A percentile compares a stretch with the other conserved stretches of the same genome.
phyloP scores from a whole-genome alignment of 2,888 invertebrate species.

The Seira musarum region DNA sequence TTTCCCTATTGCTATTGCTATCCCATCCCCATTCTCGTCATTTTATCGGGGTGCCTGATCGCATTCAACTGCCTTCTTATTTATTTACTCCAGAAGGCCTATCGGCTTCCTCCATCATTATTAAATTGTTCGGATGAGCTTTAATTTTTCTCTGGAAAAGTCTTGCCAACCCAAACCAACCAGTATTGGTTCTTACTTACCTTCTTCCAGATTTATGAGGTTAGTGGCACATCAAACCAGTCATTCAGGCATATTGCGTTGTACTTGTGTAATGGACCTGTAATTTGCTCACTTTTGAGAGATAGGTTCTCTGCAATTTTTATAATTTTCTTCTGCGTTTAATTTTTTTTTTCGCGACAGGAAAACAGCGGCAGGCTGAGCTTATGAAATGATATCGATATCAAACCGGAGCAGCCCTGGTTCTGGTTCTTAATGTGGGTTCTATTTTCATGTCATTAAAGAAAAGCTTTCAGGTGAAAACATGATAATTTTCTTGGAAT shows the following conservation, averaged over 20 bases:
- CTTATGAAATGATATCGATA: constrained; percentile 11
- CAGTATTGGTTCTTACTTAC: background rate
- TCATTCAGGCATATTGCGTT: too few species aligned
- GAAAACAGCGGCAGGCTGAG: background rate
- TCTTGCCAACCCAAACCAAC: background rate
- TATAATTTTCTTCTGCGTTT: background rate
- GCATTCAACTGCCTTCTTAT: background rate
- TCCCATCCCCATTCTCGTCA: too few species aligned
- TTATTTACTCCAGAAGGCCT: background rate
- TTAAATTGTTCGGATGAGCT: background rate
- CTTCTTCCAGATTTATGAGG: background rate
- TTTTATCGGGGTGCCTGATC: background rate
- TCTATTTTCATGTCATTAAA: constrained; percentile 35
- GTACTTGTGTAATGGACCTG: background rate
- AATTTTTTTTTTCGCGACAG: background rate
- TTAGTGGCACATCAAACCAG: background rate
- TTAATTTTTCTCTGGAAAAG: background rate
- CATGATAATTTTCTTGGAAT: constrained; percentile 35
- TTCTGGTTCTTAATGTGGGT: too few species aligned
- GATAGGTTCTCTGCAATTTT: background rate
- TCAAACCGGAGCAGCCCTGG: too few species aligned
- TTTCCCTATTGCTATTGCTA: background rate
- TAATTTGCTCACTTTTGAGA: background rate
- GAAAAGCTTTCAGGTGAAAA: constrained; percentile 53
- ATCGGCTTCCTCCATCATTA: background rate